Evolutionary conservation across 2,797 vertebrate species (phyloP), one percentile per base, ranked within the genome.

Genomic region (Anguilla marmorata): DNA sequence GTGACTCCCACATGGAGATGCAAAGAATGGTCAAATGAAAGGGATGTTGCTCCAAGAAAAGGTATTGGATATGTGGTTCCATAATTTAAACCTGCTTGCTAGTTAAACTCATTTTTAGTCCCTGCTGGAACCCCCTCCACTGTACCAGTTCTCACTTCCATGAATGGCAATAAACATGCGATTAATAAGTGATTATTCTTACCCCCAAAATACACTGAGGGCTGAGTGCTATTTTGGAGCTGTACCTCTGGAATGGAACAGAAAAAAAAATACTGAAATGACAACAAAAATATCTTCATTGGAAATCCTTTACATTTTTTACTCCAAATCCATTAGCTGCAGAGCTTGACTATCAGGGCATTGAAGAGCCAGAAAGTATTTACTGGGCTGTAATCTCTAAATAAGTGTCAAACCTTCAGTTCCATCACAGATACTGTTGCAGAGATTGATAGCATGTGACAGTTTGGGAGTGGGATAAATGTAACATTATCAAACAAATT

Each of bases 1-100:
- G 88, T 85, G 91, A 85, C 87, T 88, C 63, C 89, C 91, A 82
- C 33, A 87, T 74, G 87, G 88, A 63, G 27, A 11, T 12, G 60
- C 48, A 50, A 89, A 86, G 74, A 89, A 86, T 7, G 45, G 54
- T 45, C n/a, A 30, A 12, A 27, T 8, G 24, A 84, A 56, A 45
- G 50, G 54, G 24, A 12, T 11, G 30, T 30, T 37, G 27, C 6
- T 9, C 27, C 69, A 33, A 21, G 69, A 74, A 33, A 74, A 11
- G 30, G 27, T 33, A 16, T 63, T 63, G 16, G 58, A 63, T 63
- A 74, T 74, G 69, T 14, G 27, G 69, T 74, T 33, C 27, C 27
- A 14, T 74, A 30, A 12, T 33, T 74, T 74, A 74, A 74, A 63
- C 16, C 24, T 6, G 2, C 24, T 69, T 30, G 30, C 7, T 30